Conservation (phyloP, 2,113 vertebrate species). For the Salvator merianae region DNA sequence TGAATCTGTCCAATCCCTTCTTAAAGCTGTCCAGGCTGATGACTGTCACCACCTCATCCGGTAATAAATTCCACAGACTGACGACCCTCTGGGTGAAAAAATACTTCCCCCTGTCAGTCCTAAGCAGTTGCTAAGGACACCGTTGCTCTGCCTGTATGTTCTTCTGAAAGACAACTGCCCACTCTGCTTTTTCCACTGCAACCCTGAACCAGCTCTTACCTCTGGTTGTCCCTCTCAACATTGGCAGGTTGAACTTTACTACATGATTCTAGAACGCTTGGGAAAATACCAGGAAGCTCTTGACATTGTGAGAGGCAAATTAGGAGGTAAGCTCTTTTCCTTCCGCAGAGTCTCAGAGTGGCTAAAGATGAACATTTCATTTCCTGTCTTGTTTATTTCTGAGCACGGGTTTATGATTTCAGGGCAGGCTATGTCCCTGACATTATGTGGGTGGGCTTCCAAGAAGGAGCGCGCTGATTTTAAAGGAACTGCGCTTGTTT, state of each 20-base stretch:
- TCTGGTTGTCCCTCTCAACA: slow-evolving; percentile 38
- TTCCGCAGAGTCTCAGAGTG: neutral
- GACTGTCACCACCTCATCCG: too few relatives aligned
- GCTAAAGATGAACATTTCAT: neutral
- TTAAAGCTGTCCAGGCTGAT: too few relatives aligned
- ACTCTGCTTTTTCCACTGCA: neutral
- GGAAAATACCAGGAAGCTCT: slow-evolving; percentile 95
- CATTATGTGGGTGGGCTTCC: too few relatives aligned
- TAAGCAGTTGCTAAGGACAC: slow-evolving; percentile 39
- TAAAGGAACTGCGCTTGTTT: too few relatives aligned
- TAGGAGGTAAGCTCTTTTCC: slow-evolving; percentile 83
- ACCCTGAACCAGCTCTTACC: neutral
- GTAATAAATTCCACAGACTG: too few relatives aligned
- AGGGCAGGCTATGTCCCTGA: too few relatives aligned
- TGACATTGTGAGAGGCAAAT: slow-evolving; percentile 91
- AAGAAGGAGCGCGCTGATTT: too few relatives aligned
- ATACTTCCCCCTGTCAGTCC: too few relatives aligned
- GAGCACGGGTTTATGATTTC: too few relatives aligned
- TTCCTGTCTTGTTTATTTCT: too few relatives aligned
- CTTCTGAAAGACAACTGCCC: neutral
- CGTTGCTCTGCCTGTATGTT: slow-evolving; percentile 17
- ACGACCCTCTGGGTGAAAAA: too few relatives aligned
- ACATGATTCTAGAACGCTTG: slow-evolving; percentile 96
- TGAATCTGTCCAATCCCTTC: too few relatives aligned
- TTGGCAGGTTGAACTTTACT: slow-evolving; percentile 91